Conservation (phyloP, 2,888 invertebrate species). For the Drosophila kuntzei region DNA sequence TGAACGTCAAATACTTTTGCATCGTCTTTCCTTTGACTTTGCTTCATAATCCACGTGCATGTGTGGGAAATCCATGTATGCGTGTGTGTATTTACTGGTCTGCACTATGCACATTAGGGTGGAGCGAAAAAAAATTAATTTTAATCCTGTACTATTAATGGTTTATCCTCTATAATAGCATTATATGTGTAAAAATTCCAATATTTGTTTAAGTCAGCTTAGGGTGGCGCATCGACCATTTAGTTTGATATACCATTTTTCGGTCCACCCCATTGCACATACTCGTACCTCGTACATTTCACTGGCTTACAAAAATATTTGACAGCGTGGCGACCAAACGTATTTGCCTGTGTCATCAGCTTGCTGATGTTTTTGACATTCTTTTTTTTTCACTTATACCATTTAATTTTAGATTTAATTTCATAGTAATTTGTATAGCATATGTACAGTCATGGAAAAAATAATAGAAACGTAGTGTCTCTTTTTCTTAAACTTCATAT, state of each 20-base stretch:
- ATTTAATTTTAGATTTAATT: neutral
- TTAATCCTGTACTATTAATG: too few species aligned
- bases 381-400: constrained; percentile 1
- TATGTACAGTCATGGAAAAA: too few species aligned
- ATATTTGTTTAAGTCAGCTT: too few species aligned
- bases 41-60: neutral
- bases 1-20: constrained; percentile 36
- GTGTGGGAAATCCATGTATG: constrained; percentile 17
- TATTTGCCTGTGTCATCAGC: constrained; percentile 28
- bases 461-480: too few species aligned
- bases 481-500: too few species aligned
- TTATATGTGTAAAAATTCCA: too few species aligned
- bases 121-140: too few species aligned
- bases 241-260: too few species aligned
- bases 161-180: too few species aligned
- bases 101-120: constrained; percentile 25
- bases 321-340: constrained; percentile 22
- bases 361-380: neutral
- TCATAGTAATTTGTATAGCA: neutral
- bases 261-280: too few species aligned
- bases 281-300: constrained; percentile 35
- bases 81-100: constrained; percentile 14
- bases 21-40: constrained; percentile 31
- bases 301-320: constrained; percentile 61
- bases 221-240: too few species aligned